Evolutionary conservation across 2,797 vertebrate species (phyloP).

Genomic region (Dallia pectoralis): DNA sequence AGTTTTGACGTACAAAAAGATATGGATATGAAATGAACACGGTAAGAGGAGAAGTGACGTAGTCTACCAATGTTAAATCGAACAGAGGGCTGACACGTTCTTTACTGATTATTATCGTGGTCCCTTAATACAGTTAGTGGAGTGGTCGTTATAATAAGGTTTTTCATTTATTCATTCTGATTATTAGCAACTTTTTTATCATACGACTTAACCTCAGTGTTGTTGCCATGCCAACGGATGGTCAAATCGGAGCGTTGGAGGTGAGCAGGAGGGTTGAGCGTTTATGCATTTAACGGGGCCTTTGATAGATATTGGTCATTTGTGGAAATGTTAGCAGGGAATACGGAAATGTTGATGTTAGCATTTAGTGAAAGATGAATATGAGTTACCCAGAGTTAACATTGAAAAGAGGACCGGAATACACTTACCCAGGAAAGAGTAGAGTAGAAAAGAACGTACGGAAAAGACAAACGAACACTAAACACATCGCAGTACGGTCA

Average conservation of each 20-base stretch:
- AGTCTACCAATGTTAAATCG: background rate
- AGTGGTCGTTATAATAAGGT: background rate
- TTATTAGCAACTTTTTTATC: background rate
- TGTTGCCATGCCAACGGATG: background rate
- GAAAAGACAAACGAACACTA: background rate
- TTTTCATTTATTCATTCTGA: background rate
- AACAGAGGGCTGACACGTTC: background rate
- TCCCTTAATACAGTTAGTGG: background rate
- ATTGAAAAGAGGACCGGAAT: background rate
- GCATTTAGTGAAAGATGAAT: slow-evolving; percentile 12
- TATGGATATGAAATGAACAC: background rate
- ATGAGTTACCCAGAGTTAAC: slow-evolving; percentile 1
- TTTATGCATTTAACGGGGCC: background rate
- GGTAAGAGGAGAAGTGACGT: background rate
- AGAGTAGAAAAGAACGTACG: background rate
- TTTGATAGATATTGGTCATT: background rate
- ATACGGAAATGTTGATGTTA: slow-evolving; percentile 20
- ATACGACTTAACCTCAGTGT: background rate
- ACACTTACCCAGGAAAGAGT: background rate
- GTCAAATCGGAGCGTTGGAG: background rate
- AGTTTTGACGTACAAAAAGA: background rate
- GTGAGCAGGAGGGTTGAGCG: background rate
- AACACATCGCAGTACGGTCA: background rate
- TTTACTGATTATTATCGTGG: background rate
- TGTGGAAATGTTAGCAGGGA: background rate